Base-by-base conservation (phyloP, 2,888 invertebrate genomes). In the Scrobipalpa costella region DNA sequence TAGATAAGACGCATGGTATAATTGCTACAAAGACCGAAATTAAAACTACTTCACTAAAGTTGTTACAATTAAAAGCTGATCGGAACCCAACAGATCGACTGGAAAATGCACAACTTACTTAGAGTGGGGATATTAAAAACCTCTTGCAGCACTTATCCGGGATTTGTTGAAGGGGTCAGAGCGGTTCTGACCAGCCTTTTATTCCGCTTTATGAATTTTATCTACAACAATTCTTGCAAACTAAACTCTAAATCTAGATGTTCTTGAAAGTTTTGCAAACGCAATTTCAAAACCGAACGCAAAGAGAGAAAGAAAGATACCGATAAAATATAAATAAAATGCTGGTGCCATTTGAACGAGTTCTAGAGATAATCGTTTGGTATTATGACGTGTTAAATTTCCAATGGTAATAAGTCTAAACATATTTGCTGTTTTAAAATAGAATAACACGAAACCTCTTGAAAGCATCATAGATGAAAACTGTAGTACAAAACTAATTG, bases 311-410 rank as follows among this genome's bases (percentile, higher is more conserved):
- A 52, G 2, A 13, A 52, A 13, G 8, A 52, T 52, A 13, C 50
- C 50, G 27, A 52, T 21, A 52, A 52, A 13, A 27, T 52, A 52
- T 21, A 52, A 52, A 21, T 52, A 52, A 52, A 52, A 21, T 1
- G 21, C 13, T 6, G 21, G 21, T 5, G 19, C 21, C 21, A 27
- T 52, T 52, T 52, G 50, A 13, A 2, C 13, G 2, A 52, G 11
- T 13, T 1, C 11, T 0, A 52, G 50, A 21, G 21, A 21, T 5
- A 52, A 9, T 11, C 21, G 27, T 9, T 11, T 2, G 2, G 9
- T 21, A 13, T 27, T 52, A 9, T 52, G 6, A 21, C 50, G 50
- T 11, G 21, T 1, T 6, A 21, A 21, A 17, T 13, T 21, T 21
- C 5, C 19, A 52, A 21, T 13, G 13, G 21, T 21, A 13, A 27